Percentiles rank a stretch among this genome's conserved stretches.
These are phyloP conservation scores for Anarsia innoxiella DNA, from an alignment of 2,888 invertebrate species.

Conservation along the genomic window DNA sequence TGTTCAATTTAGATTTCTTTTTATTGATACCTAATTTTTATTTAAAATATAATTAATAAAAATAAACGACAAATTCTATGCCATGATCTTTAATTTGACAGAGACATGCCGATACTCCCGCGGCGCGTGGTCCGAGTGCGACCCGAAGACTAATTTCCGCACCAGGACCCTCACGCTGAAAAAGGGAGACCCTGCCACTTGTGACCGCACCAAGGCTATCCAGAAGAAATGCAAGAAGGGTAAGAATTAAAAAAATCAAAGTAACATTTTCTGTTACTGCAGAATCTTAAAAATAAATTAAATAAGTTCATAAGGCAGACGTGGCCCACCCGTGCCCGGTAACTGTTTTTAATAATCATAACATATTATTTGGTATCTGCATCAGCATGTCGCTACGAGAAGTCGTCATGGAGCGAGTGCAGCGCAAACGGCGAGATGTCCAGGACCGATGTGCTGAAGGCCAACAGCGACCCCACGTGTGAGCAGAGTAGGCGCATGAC, in stretches of 20 bases:
- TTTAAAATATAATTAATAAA: too few species aligned
- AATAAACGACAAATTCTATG: too few species aligned
- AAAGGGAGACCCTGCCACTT: conserved; percentile 85
- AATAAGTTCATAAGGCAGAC: too few species aligned
- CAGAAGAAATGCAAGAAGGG: conserved; percentile 96
- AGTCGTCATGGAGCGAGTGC: conserved; percentile 91
- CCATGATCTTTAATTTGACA: too few species aligned
- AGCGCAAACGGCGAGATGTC: conserved; percentile 87
- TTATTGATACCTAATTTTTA: too few species aligned
- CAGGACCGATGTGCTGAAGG: conserved; percentile 87
- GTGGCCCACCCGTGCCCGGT: too few species aligned
- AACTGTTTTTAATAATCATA: too few species aligned
- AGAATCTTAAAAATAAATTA: too few species aligned
- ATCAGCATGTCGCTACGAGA: conserved; percentile 91
- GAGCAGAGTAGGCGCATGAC: conserved; percentile 87
- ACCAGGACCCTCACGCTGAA: conserved; percentile 88
- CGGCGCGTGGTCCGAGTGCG: conserved; percentile 92
- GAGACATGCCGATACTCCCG: conserved; percentile 89
- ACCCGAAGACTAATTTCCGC: conserved; percentile 87
- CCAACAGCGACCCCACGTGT: conserved; percentile 87
- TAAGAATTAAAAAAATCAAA: too few species aligned
- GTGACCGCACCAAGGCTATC: conserved; percentile 88
- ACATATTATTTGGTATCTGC: too few species aligned
- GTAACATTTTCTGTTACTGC: too few species aligned
- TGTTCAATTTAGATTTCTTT: too few species aligned